These are phyloP conservation scores for Chalcis sispes DNA, from an alignment of 2,888 invertebrate species.

Conservation along the genomic window DNA sequence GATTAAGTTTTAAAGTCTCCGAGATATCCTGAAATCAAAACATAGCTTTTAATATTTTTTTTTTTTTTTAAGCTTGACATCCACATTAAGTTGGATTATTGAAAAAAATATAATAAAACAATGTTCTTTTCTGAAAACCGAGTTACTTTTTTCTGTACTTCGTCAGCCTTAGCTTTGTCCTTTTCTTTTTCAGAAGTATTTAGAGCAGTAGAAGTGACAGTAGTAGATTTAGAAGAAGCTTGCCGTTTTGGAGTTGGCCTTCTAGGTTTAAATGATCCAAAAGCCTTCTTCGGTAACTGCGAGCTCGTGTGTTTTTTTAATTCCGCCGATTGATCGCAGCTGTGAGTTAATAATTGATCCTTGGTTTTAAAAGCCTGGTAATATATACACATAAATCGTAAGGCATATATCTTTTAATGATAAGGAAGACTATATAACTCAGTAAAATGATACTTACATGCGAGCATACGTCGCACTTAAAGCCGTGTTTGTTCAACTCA, in stretches of 20 bases:
- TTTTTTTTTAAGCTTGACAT: no score
- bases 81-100: background rate
- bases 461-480: slow-evolving; percentile 72
- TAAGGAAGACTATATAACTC: background rate
- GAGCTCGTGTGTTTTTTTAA: slow-evolving; percentile 68
- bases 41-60: background rate
- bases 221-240: slow-evolving; percentile 65
- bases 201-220: slow-evolving; percentile 62
- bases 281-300: slow-evolving; percentile 73
- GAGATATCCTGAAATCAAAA: slow-evolving; percentile 35
- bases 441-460: slow-evolving; percentile 65
- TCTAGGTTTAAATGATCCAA: slow-evolving; percentile 72
- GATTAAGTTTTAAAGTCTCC: slow-evolving; percentile 36
- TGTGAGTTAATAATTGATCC: slow-evolving; percentile 71
- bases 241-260: slow-evolving; percentile 73
- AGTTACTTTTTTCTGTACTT: slow-evolving; percentile 56
- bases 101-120: background rate
- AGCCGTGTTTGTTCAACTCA: slow-evolving; percentile 71
- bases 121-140: background rate
- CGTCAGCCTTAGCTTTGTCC: slow-evolving; percentile 66
- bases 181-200: slow-evolving; percentile 68
- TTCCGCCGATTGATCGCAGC: slow-evolving; percentile 69
- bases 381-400: slow-evolving; percentile 7
- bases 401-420: no score
- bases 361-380: slow-evolving; percentile 71